Evolutionary conservation across 2,888 invertebrate species (phyloP).

Genomic region (Oscheius sp.): DNA sequence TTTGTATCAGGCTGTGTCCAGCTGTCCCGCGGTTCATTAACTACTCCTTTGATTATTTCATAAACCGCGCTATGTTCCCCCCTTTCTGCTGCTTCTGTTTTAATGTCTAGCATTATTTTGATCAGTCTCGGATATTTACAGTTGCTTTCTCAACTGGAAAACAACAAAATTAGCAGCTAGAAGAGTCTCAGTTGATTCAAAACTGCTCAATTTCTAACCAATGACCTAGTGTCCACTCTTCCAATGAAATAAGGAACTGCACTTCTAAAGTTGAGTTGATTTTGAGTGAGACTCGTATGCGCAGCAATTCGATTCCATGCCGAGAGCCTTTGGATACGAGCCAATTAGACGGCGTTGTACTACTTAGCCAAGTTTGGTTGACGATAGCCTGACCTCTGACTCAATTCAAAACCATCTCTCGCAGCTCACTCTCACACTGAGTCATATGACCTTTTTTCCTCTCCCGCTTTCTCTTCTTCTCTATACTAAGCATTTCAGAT

Average conservation of each 20-base stretch:
- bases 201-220: no score
- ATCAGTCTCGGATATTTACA: background rate
- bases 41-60: no score
- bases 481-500: background rate
- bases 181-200: no score
- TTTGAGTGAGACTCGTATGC: slow-evolving; percentile 23
- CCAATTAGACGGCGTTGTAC: slow-evolving; percentile 28
- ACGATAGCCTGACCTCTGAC: background rate
- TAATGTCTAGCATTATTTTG: background rate
- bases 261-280: slow-evolving; percentile 20
- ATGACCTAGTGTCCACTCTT: no score
- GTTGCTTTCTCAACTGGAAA: background rate
- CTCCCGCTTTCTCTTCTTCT: background rate
- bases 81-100: no score
- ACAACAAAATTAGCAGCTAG: slow-evolving; percentile 26
- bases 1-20: background rate
- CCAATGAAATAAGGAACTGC: no score
- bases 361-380: slow-evolving; percentile 7
- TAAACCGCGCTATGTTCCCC: no score
- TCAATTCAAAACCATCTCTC: background rate
- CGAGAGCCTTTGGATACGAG: slow-evolving; percentile 27
- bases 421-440: background rate
- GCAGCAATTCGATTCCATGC: slow-evolving; percentile 31
- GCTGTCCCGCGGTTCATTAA: background rate
- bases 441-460: background rate